Conservation (phyloP, 2,113 vertebrate genomes). For the Coreoperca whiteheadi region DNA sequence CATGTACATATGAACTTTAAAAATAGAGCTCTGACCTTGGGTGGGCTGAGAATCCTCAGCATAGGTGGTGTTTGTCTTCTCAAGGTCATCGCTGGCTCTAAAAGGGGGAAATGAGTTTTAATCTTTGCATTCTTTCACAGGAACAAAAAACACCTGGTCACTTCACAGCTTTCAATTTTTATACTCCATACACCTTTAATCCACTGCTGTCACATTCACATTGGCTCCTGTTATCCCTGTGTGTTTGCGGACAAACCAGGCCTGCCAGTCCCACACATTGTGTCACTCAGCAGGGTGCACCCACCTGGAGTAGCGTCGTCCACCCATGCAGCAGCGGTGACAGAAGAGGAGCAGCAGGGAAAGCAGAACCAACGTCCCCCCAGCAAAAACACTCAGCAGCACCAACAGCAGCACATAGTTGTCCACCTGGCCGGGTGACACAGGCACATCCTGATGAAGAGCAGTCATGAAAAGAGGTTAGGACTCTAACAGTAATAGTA, state of each 20-base stretch:
- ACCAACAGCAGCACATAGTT: conserved; percentile 91
- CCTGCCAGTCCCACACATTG: neutral
- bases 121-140: neutral
- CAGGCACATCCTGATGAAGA: conserved; percentile 79
- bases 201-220: conserved; percentile 10
- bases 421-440: conserved; percentile 85
- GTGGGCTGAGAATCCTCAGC: conserved; percentile 91
- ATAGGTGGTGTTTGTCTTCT: conserved; percentile 96
- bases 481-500: no score
- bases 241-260: conserved; percentile 3
- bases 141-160: conserved; percentile 10
- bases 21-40: conserved; percentile 87
- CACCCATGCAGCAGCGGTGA: conserved; percentile 90
- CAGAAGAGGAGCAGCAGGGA: conserved; percentile 92
- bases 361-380: conserved; percentile 91
- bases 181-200: conserved; percentile 10
- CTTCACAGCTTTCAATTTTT: conserved; percentile 20
- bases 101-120: conserved; percentile 19
- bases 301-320: conserved; percentile 91
- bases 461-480: neutral
- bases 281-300: neutral
- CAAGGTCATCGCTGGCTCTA: conserved; percentile 94
- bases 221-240: conserved; percentile 11
- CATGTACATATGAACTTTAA: neutral
- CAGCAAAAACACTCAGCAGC: conserved; percentile 91